phyloP scores from a whole-genome alignment of 1,140 invertebrate species.

The Zaprionus ornatus region DNA sequence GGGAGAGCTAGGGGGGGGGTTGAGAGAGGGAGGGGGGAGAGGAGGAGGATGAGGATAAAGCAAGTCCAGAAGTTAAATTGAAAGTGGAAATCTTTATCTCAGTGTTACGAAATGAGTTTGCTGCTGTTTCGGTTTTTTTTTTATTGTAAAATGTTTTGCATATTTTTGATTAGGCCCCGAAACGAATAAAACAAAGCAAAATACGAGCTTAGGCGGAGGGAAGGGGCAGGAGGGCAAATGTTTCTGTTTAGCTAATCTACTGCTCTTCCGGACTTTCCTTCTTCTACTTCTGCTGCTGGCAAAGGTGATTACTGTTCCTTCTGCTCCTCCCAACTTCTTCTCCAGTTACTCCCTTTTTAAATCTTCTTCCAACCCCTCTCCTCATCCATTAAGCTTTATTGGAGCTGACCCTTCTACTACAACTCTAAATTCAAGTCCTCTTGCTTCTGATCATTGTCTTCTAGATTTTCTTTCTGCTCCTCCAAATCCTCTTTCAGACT shows the following conservation, averaged over 20 bases:
- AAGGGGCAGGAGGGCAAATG: neutral
- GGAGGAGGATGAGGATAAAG: neutral
- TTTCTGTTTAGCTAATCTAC: neutral
- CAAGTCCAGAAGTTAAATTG: slow-evolving; percentile 34
- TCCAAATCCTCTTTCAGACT: neutral
- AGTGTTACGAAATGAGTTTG: neutral
- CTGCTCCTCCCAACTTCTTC: too few relatives aligned
- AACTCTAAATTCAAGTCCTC: too few relatives aligned
- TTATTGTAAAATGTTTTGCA: slow-evolving; percentile 76
- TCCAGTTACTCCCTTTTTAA: too few relatives aligned
- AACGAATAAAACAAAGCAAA: neutral
- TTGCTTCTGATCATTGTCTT: neutral
- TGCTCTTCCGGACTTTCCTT: neutral
- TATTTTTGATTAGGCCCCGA: slow-evolving; percentile 64
- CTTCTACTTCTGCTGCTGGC: neutral
- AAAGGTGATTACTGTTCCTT: too few relatives aligned
- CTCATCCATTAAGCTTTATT: too few relatives aligned
- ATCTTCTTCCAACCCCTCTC: too few relatives aligned
- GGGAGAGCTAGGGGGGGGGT: too few relatives aligned
- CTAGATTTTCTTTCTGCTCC: neutral
- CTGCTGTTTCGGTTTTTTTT: slow-evolving; percentile 41
- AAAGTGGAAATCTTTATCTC: slow-evolving; percentile 25
- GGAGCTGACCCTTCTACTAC: too few relatives aligned
- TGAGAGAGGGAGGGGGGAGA: neutral
- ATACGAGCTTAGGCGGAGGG: neutral